Percentiles rank a stretch among this genome's conserved stretches.
Conservation (phyloP, 2,888 invertebrate genomes). For the Zaprionus obscuricornis region DNA sequence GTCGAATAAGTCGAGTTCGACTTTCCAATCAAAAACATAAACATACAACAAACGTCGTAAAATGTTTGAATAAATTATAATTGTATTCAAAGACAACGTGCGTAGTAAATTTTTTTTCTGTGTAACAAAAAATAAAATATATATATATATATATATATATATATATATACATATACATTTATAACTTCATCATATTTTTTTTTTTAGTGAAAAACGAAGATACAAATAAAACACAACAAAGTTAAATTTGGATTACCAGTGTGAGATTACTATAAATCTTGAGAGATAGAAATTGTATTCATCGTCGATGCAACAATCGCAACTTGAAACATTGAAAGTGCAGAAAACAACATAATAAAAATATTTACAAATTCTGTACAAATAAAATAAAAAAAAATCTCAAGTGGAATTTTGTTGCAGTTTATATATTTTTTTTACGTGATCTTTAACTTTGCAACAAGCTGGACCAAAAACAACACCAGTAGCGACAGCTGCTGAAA, state of each 20-base stretch:
- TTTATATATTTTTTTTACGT: slow-evolving; percentile 34
- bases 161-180: slow-evolving; percentile 6
- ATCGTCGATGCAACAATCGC: slow-evolving; percentile 51
- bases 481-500: slow-evolving; percentile 27
- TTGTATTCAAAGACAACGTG: slow-evolving; percentile 37
- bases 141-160: background rate
- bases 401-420: slow-evolving; percentile 41
- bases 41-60: slow-evolving; percentile 19
- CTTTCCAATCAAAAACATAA: background rate
- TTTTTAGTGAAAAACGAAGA: slow-evolving; percentile 34
- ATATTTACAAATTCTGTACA: background rate
- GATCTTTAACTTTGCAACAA: slow-evolving; percentile 52
- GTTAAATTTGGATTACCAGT: slow-evolving; percentile 63
- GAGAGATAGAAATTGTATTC: slow-evolving; percentile 44
- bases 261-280: slow-evolving; percentile 24
- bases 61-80: slow-evolving; percentile 14
- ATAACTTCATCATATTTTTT: slow-evolving; percentile 21
- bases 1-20: slow-evolving; percentile 15
- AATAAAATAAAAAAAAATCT: slow-evolving; percentile 21
- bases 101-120: slow-evolving; percentile 17
- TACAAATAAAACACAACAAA: slow-evolving; percentile 3
- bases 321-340: slow-evolving; percentile 47
- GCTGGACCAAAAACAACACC: slow-evolving; percentile 17
- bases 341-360: slow-evolving; percentile 14
- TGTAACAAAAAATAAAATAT: background rate